Percentiles rank a stretch among this genome's conserved stretches.
phyloP scores from a whole-genome alignment of 2,797 vertebrate genomes.

The Acipenser transmontanus region DNA sequence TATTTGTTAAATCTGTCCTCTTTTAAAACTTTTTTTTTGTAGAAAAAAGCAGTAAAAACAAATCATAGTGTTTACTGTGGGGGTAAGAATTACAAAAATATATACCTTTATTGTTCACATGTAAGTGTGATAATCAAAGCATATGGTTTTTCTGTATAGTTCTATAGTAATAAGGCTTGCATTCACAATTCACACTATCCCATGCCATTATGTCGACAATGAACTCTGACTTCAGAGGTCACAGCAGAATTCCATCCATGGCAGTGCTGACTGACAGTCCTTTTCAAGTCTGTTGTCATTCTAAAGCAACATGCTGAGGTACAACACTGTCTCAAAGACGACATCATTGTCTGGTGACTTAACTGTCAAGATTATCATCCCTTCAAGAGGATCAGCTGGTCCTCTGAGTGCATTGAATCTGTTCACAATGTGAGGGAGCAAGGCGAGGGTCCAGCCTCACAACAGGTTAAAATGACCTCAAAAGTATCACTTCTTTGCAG shows the following conservation, averaged over 20 bases:
- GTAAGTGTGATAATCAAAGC: slow-evolving; percentile 15
- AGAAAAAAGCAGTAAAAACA: too few species aligned
- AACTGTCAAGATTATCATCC: slow-evolving; percentile 43
- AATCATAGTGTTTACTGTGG: too few species aligned
- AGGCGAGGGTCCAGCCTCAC: too few species aligned
- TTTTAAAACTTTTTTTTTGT: too few species aligned
- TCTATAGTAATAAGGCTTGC: slow-evolving; percentile 39
- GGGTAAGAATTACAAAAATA: too few species aligned
- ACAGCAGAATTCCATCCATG: slow-evolving; percentile 40
- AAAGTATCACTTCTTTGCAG: too few species aligned
- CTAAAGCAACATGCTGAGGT: slow-evolving; percentile 26
- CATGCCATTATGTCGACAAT: slow-evolving; percentile 45
- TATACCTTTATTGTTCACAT: slow-evolving; percentile 2
- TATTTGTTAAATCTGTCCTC: too few species aligned
- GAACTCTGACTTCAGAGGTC: slow-evolving; percentile 50
- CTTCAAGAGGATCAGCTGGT: slow-evolving; percentile 32
- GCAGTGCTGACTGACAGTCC: slow-evolving; percentile 46
- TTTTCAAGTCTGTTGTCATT: slow-evolving; percentile 52
- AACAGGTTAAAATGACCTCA: too few species aligned
- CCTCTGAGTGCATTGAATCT: too few species aligned
- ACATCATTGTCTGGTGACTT: slow-evolving; percentile 24
- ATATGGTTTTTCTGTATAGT: slow-evolving; percentile 31
- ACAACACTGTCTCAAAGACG: slow-evolving; percentile 17
- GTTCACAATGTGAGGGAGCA: too few species aligned
- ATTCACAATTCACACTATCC: slow-evolving; percentile 47